These are phyloP conservation scores for Chaetogeoica ovagalla DNA, from an alignment of 2,888 invertebrate genomes.

Conservation along the genomic window DNA sequence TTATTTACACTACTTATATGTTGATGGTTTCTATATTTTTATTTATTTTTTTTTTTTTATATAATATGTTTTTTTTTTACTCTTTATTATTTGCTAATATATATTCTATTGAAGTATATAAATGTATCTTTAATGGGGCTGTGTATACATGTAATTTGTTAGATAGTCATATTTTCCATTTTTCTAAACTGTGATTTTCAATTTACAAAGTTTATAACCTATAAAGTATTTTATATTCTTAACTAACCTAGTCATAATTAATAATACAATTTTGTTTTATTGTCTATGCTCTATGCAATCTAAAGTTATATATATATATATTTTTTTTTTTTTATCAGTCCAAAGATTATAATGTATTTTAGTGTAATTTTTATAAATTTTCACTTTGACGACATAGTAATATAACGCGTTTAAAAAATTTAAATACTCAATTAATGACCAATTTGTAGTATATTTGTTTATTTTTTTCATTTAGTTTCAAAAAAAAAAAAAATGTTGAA, in stretches of 20 bases:
- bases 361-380: neutral
- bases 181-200: neutral
- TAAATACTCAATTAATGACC: neutral
- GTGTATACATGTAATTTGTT: conserved; percentile 30
- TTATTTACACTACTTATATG: conserved; percentile 20
- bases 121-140: conserved; percentile 37
- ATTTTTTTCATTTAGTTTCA: conserved; percentile 13
- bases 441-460: neutral
- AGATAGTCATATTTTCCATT: conserved; percentile 23
- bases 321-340: no score
- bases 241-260: conserved; percentile 25
- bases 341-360: neutral
- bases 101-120: neutral
- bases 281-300: neutral
- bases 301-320: neutral
- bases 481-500: no score
- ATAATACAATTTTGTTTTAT: neutral
- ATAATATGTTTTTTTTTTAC: conserved; percentile 14
- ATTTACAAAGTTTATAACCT: conserved; percentile 10
- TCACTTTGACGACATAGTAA: neutral
- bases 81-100: neutral
- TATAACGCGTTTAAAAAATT: neutral
- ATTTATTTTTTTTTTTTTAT: neutral
- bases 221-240: conserved; percentile 40
- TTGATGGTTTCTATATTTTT: conserved; percentile 25